A percentile compares a stretch with the other conserved stretches of the same genome.
Evolutionary conservation across 2,888 invertebrate genomes (phyloP).

Genomic region (Thymelicus lineola): DNA sequence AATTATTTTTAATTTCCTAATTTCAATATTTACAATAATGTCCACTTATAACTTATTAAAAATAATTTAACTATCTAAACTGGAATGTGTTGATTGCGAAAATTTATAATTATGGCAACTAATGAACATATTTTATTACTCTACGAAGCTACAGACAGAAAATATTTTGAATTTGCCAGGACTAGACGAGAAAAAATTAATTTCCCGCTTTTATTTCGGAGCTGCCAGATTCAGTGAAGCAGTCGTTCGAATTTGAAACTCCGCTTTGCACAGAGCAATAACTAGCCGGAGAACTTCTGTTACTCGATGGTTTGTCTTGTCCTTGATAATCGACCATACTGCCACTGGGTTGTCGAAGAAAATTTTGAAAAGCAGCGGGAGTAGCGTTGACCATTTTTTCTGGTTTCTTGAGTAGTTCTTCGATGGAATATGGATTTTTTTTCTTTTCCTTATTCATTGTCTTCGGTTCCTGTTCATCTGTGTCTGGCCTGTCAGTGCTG

Average conservation of each 20-base stretch:
- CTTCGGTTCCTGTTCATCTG: constrained; percentile 68
- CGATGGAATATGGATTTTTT: constrained; percentile 94
- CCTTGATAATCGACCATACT: constrained; percentile 81
- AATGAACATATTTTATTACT: constrained; percentile 24
- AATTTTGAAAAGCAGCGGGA: constrained; percentile 71
- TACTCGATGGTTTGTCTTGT: constrained; percentile 64
- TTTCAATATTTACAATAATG: constrained; percentile 23
- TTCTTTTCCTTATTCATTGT: constrained; percentile 81
- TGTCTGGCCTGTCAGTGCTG: constrained; percentile 83
- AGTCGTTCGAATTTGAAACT: constrained; percentile 74
- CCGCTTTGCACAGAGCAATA: constrained; percentile 75
- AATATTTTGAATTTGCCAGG: constrained; percentile 8
- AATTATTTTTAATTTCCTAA: not conserved
- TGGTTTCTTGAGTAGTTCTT: constrained; percentile 93
- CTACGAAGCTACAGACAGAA: constrained; percentile 9
- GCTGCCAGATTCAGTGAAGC: constrained; percentile 67
- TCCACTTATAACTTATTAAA: constrained; percentile 32
- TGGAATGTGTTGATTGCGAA: constrained; percentile 17
- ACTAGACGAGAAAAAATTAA: constrained; percentile 46
- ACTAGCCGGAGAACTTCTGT: constrained; percentile 77
- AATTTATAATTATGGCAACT: constrained; percentile 31
- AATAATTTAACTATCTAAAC: constrained; percentile 40
- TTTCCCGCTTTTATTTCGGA: constrained; percentile 76
- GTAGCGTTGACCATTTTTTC: constrained; percentile 83
- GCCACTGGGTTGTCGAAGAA: constrained; percentile 85